Evolutionary conservation across 2,888 invertebrate genomes (phyloP).

Genomic region (Ecdyonurus torrentis): DNA sequence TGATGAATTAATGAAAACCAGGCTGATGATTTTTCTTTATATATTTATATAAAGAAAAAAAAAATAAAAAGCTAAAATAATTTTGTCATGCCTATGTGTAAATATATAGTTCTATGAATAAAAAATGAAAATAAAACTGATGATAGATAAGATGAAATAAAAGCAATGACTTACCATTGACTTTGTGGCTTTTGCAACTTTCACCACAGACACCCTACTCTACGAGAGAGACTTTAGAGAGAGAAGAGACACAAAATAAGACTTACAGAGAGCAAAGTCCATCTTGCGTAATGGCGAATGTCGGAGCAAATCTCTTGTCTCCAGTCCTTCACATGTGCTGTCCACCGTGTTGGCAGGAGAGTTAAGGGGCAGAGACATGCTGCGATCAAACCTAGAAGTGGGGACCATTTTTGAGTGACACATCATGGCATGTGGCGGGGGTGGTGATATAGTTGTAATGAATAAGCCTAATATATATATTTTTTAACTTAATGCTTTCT

Average conservation of each 20-base stretch:
- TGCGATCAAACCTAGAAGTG: conserved; percentile 42
- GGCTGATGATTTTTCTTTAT: no score
- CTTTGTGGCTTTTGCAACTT: conserved; percentile 14
- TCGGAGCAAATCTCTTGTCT: conserved; percentile 29
- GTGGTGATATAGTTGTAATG: no score
- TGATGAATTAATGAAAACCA: neutral
- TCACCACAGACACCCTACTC: conserved; percentile 12
- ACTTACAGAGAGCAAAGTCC: conserved; percentile 78
- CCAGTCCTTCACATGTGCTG: conserved; percentile 30
- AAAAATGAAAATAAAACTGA: conserved; percentile 1
- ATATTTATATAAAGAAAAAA: neutral
- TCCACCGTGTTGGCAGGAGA: conserved; percentile 31
- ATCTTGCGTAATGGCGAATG: conserved; percentile 49
- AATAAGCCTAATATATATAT: no score
- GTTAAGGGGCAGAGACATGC: conserved; percentile 47
- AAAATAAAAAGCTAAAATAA: neutral
- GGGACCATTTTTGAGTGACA: no score
- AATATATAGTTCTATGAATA: neutral
- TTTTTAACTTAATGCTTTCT: no score
- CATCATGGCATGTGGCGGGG: no score
- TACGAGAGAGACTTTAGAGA: neutral
- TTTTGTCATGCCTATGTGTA: neutral
- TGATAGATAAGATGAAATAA: conserved; percentile 8
- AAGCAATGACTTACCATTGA: conserved; percentile 13
- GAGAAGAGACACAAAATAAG: no score